Percentiles rank a stretch among this genome's conserved stretches.
Evolutionary conservation across 2,888 invertebrate species (phyloP).

Genomic region (Apamea epomidion): DNA sequence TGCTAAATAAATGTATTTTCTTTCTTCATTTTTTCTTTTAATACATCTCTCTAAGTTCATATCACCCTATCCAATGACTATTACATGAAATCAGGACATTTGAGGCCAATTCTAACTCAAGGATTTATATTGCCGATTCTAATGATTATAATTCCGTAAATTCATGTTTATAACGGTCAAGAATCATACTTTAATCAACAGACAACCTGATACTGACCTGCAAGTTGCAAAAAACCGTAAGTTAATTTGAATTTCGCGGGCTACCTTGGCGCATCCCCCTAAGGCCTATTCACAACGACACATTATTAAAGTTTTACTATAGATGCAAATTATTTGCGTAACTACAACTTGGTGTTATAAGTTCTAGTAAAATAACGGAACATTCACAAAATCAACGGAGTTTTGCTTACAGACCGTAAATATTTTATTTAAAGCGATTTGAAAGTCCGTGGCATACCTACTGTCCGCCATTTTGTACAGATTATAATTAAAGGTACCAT

Average conservation of each 20-base stretch:
- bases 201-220: neutral
- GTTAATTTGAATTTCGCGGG: neutral
- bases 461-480: neutral
- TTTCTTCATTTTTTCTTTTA: no score
- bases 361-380: neutral
- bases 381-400: neutral
- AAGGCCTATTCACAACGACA: slow-evolving; percentile 35
- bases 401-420: neutral
- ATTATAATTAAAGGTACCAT: neutral
- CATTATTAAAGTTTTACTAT: neutral
- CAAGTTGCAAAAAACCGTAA: neutral
- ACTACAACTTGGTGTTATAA: neutral
- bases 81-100: no score
- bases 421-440: neutral
- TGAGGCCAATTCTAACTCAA: no score
- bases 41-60: no score
- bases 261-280: neutral
- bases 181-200: no score
- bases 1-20: no score
- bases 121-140: no score
- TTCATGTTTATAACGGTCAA: no score
- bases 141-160: no score
- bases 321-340: neutral
- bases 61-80: no score
- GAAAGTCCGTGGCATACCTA: neutral